Conservation (phyloP, 2,888 invertebrate species). For the Branchinecta sandiegonensis region DNA sequence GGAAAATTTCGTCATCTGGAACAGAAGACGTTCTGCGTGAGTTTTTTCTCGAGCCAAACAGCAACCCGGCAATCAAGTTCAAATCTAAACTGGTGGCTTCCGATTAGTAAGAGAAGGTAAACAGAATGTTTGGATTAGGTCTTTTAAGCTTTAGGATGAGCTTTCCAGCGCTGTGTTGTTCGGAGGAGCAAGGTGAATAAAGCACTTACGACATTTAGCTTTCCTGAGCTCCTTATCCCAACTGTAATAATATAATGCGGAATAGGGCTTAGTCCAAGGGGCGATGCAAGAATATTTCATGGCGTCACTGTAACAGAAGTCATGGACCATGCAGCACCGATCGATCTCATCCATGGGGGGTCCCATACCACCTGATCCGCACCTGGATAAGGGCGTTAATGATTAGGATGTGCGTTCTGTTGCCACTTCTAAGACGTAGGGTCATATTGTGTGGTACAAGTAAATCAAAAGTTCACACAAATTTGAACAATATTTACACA, state of each 20-base stretch:
- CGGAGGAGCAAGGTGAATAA: too few relatives aligned
- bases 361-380: conserved; percentile 23
- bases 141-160: too few relatives aligned
- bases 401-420: background rate
- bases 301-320: conserved; percentile 21
- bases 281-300: conserved; percentile 15
- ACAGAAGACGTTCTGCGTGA: too few relatives aligned
- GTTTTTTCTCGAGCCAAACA: too few relatives aligned
- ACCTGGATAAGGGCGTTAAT: conserved; percentile 19
- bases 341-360: conserved; percentile 21
- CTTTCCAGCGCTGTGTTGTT: too few relatives aligned
- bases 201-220: conserved; percentile 23
- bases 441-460: background rate
- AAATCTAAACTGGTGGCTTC: too few relatives aligned
- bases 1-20: too few relatives aligned
- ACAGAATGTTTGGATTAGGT: too few relatives aligned
- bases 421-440: conserved; percentile 15
- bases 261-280: conserved; percentile 20
- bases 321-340: conserved; percentile 22
- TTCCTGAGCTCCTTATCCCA: conserved; percentile 21
- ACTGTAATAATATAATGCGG: conserved; percentile 21
- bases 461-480: too few relatives aligned
- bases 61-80: too few relatives aligned
- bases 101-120: too few relatives aligned
- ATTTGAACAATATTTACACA: too few relatives aligned